Conservation (phyloP, 1,140 invertebrate genomes). For the Oppia nitens region DNA sequence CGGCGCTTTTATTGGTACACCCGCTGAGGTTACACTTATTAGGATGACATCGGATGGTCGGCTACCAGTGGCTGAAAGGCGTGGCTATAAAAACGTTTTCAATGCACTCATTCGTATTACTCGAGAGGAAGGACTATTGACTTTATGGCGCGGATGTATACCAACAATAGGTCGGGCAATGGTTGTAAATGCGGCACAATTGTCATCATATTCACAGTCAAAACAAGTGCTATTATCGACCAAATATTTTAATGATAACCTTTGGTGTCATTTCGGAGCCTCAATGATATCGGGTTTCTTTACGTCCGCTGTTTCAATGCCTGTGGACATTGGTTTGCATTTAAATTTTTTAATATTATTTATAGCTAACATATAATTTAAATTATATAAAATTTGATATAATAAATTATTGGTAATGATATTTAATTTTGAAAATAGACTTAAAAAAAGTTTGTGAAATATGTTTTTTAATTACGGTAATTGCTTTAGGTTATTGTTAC, state of each 20-base stretch:
- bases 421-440: no score
- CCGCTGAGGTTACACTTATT: slow-evolving; percentile 79
- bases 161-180: slow-evolving; percentile 47
- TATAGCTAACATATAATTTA: no score
- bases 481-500: no score
- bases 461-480: no score
- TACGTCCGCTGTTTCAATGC: slow-evolving; percentile 92
- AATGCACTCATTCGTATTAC: slow-evolving; percentile 73
- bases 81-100: slow-evolving; percentile 86
- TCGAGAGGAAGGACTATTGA: slow-evolving; percentile 70
- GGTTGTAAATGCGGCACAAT: slow-evolving; percentile 93
- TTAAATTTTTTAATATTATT: background rate
- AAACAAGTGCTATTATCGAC: slow-evolving; percentile 45
- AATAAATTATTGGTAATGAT: no score
- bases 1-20: slow-evolving; percentile 82
- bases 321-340: slow-evolving; percentile 75
- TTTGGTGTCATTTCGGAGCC: slow-evolving; percentile 75
- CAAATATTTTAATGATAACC: slow-evolving; percentile 66
- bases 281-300: slow-evolving; percentile 95
- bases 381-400: no score
- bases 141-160: slow-evolving; percentile 59
- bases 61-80: slow-evolving; percentile 58
- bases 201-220: slow-evolving; percentile 89
- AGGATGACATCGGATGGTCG: slow-evolving; percentile 92
- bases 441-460: no score